Evolutionary conservation across 2,888 invertebrate genomes (phyloP).

Genomic region (Leptopilina myrica): DNA sequence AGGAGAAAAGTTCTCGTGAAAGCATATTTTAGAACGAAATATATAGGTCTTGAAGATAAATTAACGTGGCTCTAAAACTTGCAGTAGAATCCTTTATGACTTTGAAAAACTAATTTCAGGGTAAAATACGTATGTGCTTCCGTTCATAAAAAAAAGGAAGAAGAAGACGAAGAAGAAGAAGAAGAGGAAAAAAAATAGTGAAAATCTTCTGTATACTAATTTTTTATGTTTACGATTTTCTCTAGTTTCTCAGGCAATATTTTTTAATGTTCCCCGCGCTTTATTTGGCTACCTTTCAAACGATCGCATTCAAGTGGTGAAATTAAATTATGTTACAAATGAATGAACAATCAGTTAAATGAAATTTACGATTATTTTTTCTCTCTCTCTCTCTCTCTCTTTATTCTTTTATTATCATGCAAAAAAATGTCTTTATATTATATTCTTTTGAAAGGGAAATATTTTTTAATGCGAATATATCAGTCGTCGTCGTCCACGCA

Average conservation of each 20-base stretch:
- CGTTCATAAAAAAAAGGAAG: constrained; percentile 1
- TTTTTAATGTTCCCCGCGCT: background rate
- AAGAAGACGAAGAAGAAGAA: background rate
- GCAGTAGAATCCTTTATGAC: constrained; percentile 8
- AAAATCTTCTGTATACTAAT: constrained; percentile 8
- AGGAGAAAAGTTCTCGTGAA: background rate
- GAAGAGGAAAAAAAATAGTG: background rate
- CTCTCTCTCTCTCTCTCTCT: no score
- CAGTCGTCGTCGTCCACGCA: background rate
- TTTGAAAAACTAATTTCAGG: constrained; percentile 14
- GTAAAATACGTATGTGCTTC: constrained; percentile 8
- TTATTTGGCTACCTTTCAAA: background rate
- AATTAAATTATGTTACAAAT: no score
- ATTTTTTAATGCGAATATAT: background rate
- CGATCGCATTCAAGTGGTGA: background rate
- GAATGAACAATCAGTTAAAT: no score
- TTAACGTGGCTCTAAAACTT: constrained; percentile 11
- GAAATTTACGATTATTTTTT: no score
- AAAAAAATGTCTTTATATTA: no score
- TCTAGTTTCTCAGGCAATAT: background rate
- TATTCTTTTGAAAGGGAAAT: no score
- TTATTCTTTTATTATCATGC: no score
- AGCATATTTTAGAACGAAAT: constrained; percentile 11
- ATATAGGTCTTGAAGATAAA: constrained; percentile 6
- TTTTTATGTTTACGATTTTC: constrained; percentile 14